Evolutionary conservation across 2,888 invertebrate genomes (phyloP), one percentile per base, ranked within the genome.

Genomic region (Luperina testacea): DNA sequence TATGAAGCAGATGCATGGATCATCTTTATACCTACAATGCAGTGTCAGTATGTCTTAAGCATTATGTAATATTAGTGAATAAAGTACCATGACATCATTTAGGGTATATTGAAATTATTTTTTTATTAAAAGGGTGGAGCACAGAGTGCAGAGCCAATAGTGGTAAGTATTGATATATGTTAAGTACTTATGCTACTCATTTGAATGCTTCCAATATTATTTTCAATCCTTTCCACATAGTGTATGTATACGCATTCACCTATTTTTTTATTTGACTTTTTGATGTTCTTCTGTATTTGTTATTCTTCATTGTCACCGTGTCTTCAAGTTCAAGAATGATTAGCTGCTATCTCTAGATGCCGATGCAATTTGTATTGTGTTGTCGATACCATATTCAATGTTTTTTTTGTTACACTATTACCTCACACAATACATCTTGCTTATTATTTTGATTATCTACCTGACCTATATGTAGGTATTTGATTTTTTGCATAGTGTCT

Each of bases 131-230:
- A 98, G 98, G 97, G 98, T 97, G 98, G 98, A 97, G 98, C 98
- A 97, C 98, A 97, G 97, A 98, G 98, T 97, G 98, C 98, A 97
- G 99, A 99, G 97, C 99, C 99, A 95, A 99, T 99, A 97, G 98
- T 99, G 98, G 99, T 99, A 98, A 99, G 99, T 98, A 90, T 90
- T 90, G 79, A 85, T 84, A 85, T 89, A 87, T 86, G 91, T 90
- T 90, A 79, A 87, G 85, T 87, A 83, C 80, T 86, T 87, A 87
- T 84, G 89, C 90, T 92, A 91, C 84, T 88, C 90, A 87, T 89
- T 90, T 89, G 86, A 90, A 91, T 91, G 92, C 93, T 89, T 89
- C 59, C 78, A 85, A 80, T 83, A 83, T 88, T 90, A 87, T 84
- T 89, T 90, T 86, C 75, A 77, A 87, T 81, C 85, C 82, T 84